phyloP scores from a whole-genome alignment of 2,888 invertebrate genomes.

The Euspilapteryx auroguttella region DNA sequence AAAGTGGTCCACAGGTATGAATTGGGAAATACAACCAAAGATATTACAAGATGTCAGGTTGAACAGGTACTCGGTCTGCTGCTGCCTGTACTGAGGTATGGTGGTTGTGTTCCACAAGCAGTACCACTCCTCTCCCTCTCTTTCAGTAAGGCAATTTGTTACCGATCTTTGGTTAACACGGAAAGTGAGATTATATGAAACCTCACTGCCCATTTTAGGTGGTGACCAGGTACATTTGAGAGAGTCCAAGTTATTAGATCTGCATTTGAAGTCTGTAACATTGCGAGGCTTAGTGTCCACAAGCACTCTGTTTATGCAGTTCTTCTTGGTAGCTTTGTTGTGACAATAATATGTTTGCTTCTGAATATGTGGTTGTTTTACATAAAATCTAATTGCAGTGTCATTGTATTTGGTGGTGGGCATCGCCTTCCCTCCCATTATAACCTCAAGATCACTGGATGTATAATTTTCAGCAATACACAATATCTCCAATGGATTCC shows the following conservation, averaged over 20 bases:
- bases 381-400: conserved; percentile 63
- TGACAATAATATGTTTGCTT: conserved; percentile 58
- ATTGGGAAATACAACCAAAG: conserved; percentile 57
- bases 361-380: conserved; percentile 55
- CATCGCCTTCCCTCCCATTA: conserved; percentile 13
- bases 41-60: conserved; percentile 62
- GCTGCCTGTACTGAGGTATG: conserved; percentile 40
- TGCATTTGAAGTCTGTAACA: conserved; percentile 72
- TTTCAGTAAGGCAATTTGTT: conserved; percentile 15
- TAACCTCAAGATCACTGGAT: conserved; percentile 45
- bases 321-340: conserved; percentile 22
- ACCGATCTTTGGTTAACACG: conserved; percentile 18
- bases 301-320: conserved; percentile 26
- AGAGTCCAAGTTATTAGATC: conserved; percentile 72
- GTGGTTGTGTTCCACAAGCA: conserved; percentile 31
- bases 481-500: conserved; percentile 63
- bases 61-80: conserved; percentile 55
- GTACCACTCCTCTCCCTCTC: conserved; percentile 12
- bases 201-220: conserved; percentile 37
- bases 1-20: conserved; percentile 63
- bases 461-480: conserved; percentile 59
- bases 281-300: conserved; percentile 61
- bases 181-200: conserved; percentile 25
- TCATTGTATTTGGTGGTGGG: conserved; percentile 58
- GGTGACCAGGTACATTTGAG: conserved; percentile 75